Evolutionary conservation across 2,888 invertebrate genomes (phyloP).

Genomic region (Hyppa rectilinea): DNA sequence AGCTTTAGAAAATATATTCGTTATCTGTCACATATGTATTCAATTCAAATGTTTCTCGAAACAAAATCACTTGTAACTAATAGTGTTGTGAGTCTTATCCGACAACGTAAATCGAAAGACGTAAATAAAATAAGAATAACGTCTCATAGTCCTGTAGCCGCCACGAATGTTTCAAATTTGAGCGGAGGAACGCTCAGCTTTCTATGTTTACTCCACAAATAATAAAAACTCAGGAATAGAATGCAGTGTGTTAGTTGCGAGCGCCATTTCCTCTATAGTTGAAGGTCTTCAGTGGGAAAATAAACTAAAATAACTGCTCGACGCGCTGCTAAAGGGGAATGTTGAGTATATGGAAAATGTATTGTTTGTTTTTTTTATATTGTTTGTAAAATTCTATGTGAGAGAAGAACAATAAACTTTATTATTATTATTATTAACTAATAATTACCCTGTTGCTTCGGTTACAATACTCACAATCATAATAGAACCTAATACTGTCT

Average conservation of each 20-base stretch:
- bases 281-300: conserved; percentile 52
- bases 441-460: too few species aligned
- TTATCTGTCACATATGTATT: too few species aligned
- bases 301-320: conserved; percentile 50
- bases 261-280: conserved; percentile 50
- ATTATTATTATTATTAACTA: too few species aligned
- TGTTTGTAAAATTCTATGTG: too few species aligned
- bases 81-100: conserved; percentile 23
- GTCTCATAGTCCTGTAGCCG: neutral
- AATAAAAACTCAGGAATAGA: conserved; percentile 47
- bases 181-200: conserved; percentile 12
- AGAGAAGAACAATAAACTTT: too few species aligned
- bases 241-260: conserved; percentile 39
- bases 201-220: conserved; percentile 31
- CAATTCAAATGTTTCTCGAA: conserved; percentile 1
- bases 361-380: too few species aligned
- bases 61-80: conserved; percentile 2
- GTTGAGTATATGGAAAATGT: conserved; percentile 69
- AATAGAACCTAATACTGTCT: neutral
- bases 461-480: neutral
- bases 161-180: conserved; percentile 21
- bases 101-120: neutral
- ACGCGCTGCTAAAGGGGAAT: conserved; percentile 57
- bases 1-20: conserved; percentile 1
- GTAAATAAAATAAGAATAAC: conserved; percentile 19